phyloP scores from a whole-genome alignment of 2,113 vertebrate species.

The Sorex araneus region DNA sequence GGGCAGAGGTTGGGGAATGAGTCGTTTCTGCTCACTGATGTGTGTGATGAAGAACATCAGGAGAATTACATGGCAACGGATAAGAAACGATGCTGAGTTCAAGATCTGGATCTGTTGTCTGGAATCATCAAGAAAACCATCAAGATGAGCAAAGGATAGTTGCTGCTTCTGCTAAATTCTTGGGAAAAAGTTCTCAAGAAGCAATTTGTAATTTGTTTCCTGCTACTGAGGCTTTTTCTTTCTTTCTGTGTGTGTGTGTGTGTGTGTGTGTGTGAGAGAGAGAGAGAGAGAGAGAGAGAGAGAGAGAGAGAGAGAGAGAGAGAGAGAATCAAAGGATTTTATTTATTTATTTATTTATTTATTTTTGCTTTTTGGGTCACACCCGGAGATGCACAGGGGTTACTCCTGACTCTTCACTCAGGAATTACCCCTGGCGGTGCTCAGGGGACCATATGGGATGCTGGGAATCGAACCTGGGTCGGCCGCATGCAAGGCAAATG shows the following conservation, averaged over 20 bases:
- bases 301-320: too few relatives aligned
- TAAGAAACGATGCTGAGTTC: slow-evolving; percentile 94
- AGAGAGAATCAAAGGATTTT: too few relatives aligned
- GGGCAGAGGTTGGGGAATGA: slow-evolving; percentile 93
- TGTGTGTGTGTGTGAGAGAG: slow-evolving; percentile 29
- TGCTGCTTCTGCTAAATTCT: slow-evolving; percentile 94
- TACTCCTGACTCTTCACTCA: too few relatives aligned
- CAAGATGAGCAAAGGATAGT: slow-evolving; percentile 93
- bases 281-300: too few relatives aligned
- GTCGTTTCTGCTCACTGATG: slow-evolving; percentile 98
- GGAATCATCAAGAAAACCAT: slow-evolving; percentile 96
- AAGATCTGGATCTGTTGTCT: slow-evolving; percentile 91
- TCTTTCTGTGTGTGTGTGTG: slow-evolving; percentile 77
- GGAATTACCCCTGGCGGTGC: too few relatives aligned
- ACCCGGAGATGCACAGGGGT: too few relatives aligned
- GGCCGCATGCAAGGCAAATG: too few relatives aligned
- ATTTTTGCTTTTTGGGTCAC: too few relatives aligned
- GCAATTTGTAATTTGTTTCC: slow-evolving; percentile 92
- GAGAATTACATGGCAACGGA: slow-evolving; percentile 94
- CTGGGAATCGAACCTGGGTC: too few relatives aligned
- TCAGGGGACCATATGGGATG: too few relatives aligned
- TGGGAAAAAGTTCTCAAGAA: slow-evolving; percentile 93
- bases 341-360: too few relatives aligned
- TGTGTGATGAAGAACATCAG: slow-evolving; percentile 97
- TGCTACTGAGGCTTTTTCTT: slow-evolving; percentile 92